A percentile compares a stretch with the other conserved stretches of the same genome.
phyloP scores from a whole-genome alignment of 2,113 vertebrate species.

The Ibidorhyncha struthersii region DNA sequence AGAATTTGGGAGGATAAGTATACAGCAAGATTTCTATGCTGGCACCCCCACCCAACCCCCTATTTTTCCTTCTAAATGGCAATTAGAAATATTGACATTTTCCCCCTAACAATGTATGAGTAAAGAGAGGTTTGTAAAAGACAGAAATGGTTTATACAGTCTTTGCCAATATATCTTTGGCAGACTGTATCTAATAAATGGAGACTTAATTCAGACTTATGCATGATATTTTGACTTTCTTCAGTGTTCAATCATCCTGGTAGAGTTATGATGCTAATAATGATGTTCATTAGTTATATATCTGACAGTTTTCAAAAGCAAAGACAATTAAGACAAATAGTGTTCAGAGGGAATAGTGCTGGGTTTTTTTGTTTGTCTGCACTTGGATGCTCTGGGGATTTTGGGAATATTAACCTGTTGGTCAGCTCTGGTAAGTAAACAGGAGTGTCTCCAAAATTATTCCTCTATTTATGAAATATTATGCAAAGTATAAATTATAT shows the following conservation, averaged over 20 bases:
- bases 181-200: not conserved
- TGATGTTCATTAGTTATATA: not conserved
- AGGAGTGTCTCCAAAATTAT: not conserved
- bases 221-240: conserved; percentile 4
- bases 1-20: not conserved
- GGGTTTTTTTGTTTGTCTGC: too few relatives aligned
- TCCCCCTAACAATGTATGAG: not conserved
- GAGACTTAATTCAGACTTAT: not conserved
- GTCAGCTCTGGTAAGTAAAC: not conserved
- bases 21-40: too few relatives aligned
- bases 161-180: not conserved
- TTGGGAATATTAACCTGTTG: not conserved
- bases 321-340: not conserved
- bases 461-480: not conserved
- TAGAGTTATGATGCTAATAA: not conserved
- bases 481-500: not conserved
- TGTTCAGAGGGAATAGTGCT: not conserved
- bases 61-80: not conserved
- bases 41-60: too few relatives aligned
- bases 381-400: not conserved
- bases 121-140: not conserved
- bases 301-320: not conserved
- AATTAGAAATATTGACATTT: not conserved
- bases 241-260: not conserved
- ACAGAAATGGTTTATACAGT: not conserved